Base-by-base conservation (phyloP, 2,888 invertebrate genomes). In the Zaprionus obscuricornis region DNA sequence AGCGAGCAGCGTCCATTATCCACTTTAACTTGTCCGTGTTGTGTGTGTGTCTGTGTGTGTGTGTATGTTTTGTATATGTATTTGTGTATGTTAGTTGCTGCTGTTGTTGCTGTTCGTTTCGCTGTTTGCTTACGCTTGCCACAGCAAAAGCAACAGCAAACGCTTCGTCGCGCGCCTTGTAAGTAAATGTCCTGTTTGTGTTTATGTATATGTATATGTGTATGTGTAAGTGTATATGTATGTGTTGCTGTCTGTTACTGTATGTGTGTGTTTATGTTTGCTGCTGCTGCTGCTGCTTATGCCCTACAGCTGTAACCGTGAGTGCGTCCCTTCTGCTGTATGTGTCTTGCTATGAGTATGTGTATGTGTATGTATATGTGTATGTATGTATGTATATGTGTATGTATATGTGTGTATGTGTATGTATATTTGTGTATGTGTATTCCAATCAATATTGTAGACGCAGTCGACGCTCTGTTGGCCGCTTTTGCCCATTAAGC, bases 361-460 rank as follows among this genome's bases (percentile, higher is more conserved):
- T 27, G 29, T 62, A 22, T 40, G 31, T 33, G 17, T 42, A 36
- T 51, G 33, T 34, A 34, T 37, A 7, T 39, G 37, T 43, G 11
- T 27, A 7, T 37, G 31, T 36, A 34, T 46, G 47, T 16, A 20
- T 37, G 18, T 43, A 20, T 51, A 6, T 52, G 27, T 22, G 34
- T 40, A 26, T 13, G 49, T 50, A 24, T 31, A 13, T 36, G 29
- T 50, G n/a, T 34, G 37, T 56, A 22, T 42, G 16, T 47, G 13
- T 49, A 40, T 50, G 26, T 58, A 42, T 55, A 27, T 57, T 43
- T 70, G 10, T 65, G 58, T 68, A 37, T 72, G 62, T 77, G 60
- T 67, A 66, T 75, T 81, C 78, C 85, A 81, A 81, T 81, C 85
- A 84, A 81, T 81, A 84, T 81, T 84, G 78, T 81, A 78, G 82